Conservation (phyloP, 2,797 vertebrate genomes). For the Lacerta bilineata region DNA sequence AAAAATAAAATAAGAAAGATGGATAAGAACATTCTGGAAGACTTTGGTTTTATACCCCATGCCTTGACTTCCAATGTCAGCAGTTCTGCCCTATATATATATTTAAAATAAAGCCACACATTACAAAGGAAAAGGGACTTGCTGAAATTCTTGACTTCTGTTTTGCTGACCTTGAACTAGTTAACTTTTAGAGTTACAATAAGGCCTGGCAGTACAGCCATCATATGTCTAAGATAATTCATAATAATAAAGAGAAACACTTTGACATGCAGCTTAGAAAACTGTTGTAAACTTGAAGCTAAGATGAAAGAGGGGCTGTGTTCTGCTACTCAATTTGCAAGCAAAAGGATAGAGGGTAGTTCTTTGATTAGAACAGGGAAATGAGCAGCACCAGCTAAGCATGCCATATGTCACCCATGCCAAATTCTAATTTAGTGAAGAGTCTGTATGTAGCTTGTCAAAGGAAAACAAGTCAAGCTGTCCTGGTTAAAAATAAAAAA, state of each 20-base stretch:
- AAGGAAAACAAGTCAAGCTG: neutral
- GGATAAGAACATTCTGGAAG: conserved; percentile 26
- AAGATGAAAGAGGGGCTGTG: neutral
- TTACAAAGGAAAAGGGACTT: conserved; percentile 21
- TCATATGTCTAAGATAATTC: conserved; percentile 40
- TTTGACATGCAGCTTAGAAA: conserved; percentile 40
- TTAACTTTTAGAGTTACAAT: conserved; percentile 7
- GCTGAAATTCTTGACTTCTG: neutral
- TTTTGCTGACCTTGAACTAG: conserved; percentile 46
- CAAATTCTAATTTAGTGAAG: conserved; percentile 8
- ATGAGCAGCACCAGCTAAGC: neutral
- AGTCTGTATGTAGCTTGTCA: neutral
- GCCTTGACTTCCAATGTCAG: conserved; percentile 35
- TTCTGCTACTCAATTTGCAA: conserved; percentile 33
- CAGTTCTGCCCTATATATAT: conserved; percentile 7
- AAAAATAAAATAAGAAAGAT: conserved; percentile 53
- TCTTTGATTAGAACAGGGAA: conserved; percentile 4
- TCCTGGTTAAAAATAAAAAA: neutral
- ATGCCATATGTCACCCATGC: neutral
- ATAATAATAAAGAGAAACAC: conserved; percentile 30
- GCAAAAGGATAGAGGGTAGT: rapidly evolving
- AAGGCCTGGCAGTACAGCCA: conserved; percentile 10
- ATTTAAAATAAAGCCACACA: conserved; percentile 55
- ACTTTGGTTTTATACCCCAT: conserved; percentile 28
- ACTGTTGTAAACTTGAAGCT: conserved; percentile 23